Evolutionary conservation across 2,797 vertebrate species (phyloP), one percentile per base, ranked within the genome.

Genomic region (Momotus momota): DNA sequence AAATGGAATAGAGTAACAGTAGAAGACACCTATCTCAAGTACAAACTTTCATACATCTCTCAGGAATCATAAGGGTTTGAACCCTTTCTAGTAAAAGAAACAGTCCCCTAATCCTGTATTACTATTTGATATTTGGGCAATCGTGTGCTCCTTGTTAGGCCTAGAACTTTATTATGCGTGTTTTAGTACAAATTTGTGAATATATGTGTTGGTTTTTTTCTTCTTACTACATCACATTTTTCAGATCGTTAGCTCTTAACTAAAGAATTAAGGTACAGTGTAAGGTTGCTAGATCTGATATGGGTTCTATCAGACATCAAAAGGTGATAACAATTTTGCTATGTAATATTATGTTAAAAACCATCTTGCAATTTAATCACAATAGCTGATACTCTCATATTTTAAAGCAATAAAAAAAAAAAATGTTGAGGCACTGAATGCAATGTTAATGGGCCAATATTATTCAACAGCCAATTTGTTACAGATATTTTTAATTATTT

Each of bases 1-100:
- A 77, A 94, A 92, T 66, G 54, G 41, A 91, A 83, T 58, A 84
- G 51, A 84, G 62, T 51, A 90, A 64, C 58, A 81, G 73, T 79
- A 93, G 72, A 62, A 75, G 67, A 8, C 25, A 79, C 35, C 60
- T 81, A 17, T 74, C 33, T 88, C 65, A 57, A 55, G 14, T 58
- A 51, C 43, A 48, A 69, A 66, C 21, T 3, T 86, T 74, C 49
- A 20, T 38, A 26, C 10, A 29, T 26, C 46, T 89, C 72, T 94
- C 16, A 54, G 31, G 43, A 92, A 9, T 58, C 29, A 19, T 43
- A 84, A 61, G 23, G 3, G 12, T 35, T 84, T 74, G 26, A 90
- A 61, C 48, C 9, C 17, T 65, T 84, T 70, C 43, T 41, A 66
- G 40, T 9, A 77, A 70, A 82, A 83, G 54, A 16, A 80, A 71